Percentiles rank a stretch among this genome's conserved stretches.
Evolutionary conservation across 2,888 invertebrate species (phyloP).

Genomic region (Sinotaia quadrata): DNA sequence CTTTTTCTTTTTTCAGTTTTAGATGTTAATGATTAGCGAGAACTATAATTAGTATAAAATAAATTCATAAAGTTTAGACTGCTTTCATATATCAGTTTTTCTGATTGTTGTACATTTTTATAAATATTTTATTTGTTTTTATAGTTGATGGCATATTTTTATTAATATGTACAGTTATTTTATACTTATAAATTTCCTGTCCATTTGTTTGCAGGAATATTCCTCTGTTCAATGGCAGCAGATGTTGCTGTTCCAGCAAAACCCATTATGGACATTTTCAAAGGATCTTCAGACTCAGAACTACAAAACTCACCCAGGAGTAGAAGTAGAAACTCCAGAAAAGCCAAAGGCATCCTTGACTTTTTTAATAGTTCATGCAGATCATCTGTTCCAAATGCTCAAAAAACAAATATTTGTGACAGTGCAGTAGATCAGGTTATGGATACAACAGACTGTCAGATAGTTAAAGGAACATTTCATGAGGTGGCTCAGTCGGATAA

Average conservation of each 20-base stretch:
- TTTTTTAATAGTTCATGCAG: constrained; percentile 1
- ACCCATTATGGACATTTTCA: constrained; percentile 9
- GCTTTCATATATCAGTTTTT: no score
- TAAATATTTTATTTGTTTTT: no score
- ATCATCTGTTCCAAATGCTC: no score
- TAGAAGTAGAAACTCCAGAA: no score
- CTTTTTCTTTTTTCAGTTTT: no score
- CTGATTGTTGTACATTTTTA: no score
- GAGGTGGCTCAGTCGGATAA: neutral
- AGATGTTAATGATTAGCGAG: no score
- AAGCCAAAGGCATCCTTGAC: constrained; percentile 1
- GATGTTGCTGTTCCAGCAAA: constrained; percentile 14
- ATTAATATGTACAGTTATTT: neutral
- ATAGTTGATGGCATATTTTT: no score
- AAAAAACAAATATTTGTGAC: neutral
- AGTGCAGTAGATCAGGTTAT: neutral
- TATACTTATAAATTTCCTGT: no score
- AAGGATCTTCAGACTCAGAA: neutral
- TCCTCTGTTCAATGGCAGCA: constrained; percentile 17
- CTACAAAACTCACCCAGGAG: neutral
- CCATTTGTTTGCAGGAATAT: no score
- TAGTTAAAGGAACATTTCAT: neutral
- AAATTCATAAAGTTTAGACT: no score
- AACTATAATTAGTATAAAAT: no score
- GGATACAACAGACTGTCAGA: neutral